Conservation (phyloP, 2,113 vertebrate species). For the Empidonax traillii region DNA sequence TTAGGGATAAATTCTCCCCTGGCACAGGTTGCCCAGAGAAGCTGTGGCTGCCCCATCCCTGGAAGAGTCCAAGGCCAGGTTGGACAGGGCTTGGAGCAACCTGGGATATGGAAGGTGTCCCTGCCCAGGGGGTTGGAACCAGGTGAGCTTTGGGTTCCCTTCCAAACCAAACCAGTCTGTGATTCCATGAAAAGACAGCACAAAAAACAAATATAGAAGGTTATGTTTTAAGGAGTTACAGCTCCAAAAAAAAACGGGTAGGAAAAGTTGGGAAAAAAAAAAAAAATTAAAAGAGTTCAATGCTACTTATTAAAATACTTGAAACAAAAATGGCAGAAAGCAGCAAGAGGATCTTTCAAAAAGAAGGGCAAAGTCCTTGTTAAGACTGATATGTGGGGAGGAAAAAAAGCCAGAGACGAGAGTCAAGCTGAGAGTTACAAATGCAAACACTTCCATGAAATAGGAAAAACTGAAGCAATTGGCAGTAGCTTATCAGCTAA, state of each 20-base stretch:
- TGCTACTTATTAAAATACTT: background rate
- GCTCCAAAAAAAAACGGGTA: background rate
- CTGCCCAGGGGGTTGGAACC: background rate
- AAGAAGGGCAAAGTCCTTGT: background rate
- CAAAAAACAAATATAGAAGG: background rate
- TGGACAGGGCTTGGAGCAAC: accelerated
- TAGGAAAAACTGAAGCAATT: background rate
- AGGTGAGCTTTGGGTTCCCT: background rate
- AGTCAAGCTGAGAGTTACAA: background rate
- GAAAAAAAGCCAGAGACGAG: background rate
- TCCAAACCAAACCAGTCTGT: background rate
- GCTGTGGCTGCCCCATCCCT: background rate
- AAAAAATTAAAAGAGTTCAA: background rate
- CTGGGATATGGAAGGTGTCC: background rate
- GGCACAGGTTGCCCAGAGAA: background rate
- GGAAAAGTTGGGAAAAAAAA: background rate
- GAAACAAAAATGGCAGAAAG: background rate
- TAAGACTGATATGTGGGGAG: background rate
- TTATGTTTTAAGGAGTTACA: background rate
- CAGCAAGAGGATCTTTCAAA: background rate
- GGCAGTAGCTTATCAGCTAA: constrained; percentile 44
- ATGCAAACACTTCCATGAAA: background rate
- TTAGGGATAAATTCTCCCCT: background rate
- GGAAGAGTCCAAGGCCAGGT: accelerated
- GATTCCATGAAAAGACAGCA: background rate